Conservation (phyloP, 2,797 vertebrate species). For the Alca torda region DNA sequence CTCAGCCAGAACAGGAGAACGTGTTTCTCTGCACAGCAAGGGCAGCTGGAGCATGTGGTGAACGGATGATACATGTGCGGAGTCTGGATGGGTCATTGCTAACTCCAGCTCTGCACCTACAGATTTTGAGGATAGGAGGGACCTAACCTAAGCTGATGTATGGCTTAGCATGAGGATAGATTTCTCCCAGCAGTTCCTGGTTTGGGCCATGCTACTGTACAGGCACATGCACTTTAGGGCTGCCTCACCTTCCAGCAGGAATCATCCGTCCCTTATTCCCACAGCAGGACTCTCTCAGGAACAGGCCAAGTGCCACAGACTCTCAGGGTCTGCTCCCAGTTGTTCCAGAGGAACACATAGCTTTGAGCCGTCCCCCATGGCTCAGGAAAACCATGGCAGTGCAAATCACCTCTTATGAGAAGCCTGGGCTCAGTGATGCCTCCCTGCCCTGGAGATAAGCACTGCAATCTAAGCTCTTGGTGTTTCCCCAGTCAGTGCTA, state of each 20-base stretch:
- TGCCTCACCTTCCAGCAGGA: not conserved
- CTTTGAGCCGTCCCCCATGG: not conserved
- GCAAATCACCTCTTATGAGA: not conserved
- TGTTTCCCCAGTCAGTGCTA: not conserved
- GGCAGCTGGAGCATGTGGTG: not conserved
- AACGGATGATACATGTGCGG: not conserved
- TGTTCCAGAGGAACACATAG: not conserved
- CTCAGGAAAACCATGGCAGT: not conserved
- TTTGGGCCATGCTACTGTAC: not conserved
- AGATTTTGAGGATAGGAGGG: not conserved
- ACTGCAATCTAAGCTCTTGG: not conserved
- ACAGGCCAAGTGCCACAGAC: not conserved
- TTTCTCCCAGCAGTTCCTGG: not conserved
- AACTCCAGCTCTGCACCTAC: not conserved
- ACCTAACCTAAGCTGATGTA: no score
- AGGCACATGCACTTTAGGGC: not conserved
- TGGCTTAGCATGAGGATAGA: not conserved
- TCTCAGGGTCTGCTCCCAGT: not conserved
- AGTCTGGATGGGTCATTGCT: not conserved
- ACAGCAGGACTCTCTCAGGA: not conserved
- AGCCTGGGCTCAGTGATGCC: rapidly evolving
- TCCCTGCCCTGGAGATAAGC: not conserved
- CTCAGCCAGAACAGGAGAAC: not conserved
- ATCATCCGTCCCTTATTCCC: not conserved
- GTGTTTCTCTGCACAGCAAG: not conserved